A percentile compares a stretch with the other conserved stretches of the same genome.
Evolutionary conservation across 1,140 invertebrate species (phyloP).

Genomic region (Zophobas atratus): DNA sequence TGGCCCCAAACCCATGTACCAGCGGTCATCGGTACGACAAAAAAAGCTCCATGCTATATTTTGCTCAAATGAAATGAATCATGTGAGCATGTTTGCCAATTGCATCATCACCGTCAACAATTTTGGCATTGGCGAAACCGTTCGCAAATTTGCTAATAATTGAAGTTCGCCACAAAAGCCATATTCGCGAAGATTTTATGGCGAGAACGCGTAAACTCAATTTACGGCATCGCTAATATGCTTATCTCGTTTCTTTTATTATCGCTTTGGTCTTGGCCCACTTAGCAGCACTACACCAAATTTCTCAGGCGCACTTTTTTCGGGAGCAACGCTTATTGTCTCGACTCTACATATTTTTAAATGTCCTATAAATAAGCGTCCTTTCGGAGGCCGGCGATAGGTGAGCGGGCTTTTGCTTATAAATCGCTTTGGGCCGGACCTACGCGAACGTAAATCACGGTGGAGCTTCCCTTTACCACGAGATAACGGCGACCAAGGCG

Average conservation of each 20-base stretch:
- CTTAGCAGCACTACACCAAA: background rate
- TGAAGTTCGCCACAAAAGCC: background rate
- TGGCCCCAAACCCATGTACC: background rate
- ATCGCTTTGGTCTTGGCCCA: conserved; percentile 20
- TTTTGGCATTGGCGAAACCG: conserved; percentile 4
- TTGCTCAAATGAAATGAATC: conserved; percentile 10
- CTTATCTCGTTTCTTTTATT: conserved; percentile 17
- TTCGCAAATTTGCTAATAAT: conserved; percentile 17
- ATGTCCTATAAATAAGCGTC: conserved; percentile 27
- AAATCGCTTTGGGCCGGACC: conserved; percentile 36
- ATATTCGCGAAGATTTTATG: background rate
- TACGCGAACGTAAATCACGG: conserved; percentile 40
- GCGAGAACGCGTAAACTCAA: background rate
- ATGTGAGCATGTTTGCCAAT: conserved; percentile 14
- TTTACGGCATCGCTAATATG: conserved; percentile 11
- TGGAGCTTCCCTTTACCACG: conserved; percentile 17
- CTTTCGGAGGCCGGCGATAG: conserved; percentile 15
- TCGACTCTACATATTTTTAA: conserved; percentile 15
- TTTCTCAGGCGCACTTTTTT: background rate
- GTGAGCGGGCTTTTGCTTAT: conserved; percentile 12
- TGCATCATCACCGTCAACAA: conserved; percentile 12
- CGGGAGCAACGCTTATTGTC: conserved; percentile 19
- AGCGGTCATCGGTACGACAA: conserved; percentile 6
- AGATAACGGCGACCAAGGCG: background rate
- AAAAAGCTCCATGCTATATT: conserved; percentile 3